Evolutionary conservation across 2,888 invertebrate genomes (phyloP), one percentile per base, ranked within the genome.

Genomic region (Diabrotica balteata): DNA sequence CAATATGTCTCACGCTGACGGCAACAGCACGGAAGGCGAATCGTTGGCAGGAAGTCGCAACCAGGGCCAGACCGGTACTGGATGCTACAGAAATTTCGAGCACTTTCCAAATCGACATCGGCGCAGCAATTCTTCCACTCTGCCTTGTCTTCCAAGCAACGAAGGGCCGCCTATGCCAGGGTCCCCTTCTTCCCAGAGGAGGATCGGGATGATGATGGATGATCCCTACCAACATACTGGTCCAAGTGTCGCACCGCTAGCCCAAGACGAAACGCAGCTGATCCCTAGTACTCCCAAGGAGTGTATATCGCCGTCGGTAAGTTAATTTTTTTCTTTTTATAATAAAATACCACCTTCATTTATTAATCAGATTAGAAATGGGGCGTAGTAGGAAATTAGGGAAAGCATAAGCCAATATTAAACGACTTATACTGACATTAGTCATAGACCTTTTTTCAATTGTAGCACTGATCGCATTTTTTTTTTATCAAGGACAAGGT

Each of bases 1-100:
- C 90, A 94, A 94, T 89, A 88, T 94, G 89, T 93, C 94, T 84
- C 93, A 94, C 86, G 91, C 89, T 82, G 94, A 94, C 86, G 93
- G 92, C 80, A 93, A 92, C 87, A 94, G 94, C 84, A 88, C 92
- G 80, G 92, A 92, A 77, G 88, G 86, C 71, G 90, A 89, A 76
- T 87, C 87, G 68, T 84, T 85, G 62, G 85, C 85, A 69, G 85
- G 81, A 78, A 77, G 85, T 71, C 86, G 87, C 65, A 92, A 91
- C 83, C 89, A 88, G 72, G 89, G 90, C 74, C 92, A 91, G 80
- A 91, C 91, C 75, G 91, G 88, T 73, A 89, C 90, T 72, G 92
- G 91, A 80, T 93, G 92, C 86, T 92, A 91, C 86, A 90, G 90
- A 82, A 92, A 91, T 85, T 93, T 90, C 84, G 93, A 93, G 82